Evolutionary conservation across 2,888 invertebrate genomes (phyloP).

Genomic region (Caenorhabditis sp.): DNA sequence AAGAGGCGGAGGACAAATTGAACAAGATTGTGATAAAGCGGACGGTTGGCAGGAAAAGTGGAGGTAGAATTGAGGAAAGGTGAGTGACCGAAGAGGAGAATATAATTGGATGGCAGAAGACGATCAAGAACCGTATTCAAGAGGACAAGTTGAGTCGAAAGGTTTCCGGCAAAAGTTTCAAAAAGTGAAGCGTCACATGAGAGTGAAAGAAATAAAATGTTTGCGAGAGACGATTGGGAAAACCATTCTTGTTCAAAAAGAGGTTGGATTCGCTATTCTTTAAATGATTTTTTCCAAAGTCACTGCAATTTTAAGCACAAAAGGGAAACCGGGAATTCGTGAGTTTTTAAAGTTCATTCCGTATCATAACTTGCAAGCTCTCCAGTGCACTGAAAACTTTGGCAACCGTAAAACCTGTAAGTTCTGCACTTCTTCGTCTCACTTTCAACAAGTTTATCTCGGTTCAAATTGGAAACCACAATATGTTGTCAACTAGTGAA

Average conservation of each 20-base stretch:
- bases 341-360: no score
- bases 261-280: no score
- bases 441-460: no score
- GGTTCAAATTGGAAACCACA: no score
- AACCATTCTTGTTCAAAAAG: not conserved
- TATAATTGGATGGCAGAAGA: constrained; percentile 26
- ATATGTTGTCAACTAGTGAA: no score
- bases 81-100: constrained; percentile 22
- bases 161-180: constrained; percentile 11
- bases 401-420: no score
- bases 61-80: constrained; percentile 6
- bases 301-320: no score
- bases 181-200: not conserved
- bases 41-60: constrained; percentile 24
- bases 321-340: no score
- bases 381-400: no score
- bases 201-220: not conserved
- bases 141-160: not conserved
- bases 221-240: not conserved
- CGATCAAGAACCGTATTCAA: constrained; percentile 17
- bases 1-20: constrained; percentile 41
- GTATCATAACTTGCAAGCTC: no score
- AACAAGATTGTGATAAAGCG: constrained; percentile 42
- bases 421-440: no score
- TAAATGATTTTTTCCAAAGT: no score